phyloP scores from a whole-genome alignment of 2,113 vertebrate genomes.

The Lepisosteus oculatus region DNA sequence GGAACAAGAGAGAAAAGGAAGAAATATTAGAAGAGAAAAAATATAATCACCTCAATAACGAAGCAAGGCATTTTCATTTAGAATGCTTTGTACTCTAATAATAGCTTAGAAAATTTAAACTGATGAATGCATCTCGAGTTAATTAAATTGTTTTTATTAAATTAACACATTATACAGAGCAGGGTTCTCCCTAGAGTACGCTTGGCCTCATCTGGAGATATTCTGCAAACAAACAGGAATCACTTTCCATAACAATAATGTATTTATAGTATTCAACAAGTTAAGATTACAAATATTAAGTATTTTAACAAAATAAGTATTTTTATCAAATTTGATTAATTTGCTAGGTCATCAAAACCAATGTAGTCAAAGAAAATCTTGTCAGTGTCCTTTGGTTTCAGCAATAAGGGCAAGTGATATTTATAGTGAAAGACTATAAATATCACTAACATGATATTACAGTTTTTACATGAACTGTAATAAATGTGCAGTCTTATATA shows the following conservation, averaged over 20 bases:
- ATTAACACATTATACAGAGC: conserved; percentile 75
- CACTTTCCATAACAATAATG: neutral
- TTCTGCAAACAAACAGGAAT: conserved; percentile 56
- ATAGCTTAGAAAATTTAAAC: conserved; percentile 66
- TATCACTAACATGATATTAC: too few species aligned
- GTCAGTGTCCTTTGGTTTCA: too few species aligned
- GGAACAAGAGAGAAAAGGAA: conserved; percentile 38
- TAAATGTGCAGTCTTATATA: too few species aligned
- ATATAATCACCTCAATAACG: conserved; percentile 65
- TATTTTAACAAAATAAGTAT: too few species aligned
- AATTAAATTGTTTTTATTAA: conserved; percentile 79
- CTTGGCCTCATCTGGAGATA: conserved; percentile 64
- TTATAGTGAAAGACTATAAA: too few species aligned
- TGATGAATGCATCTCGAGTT: conserved; percentile 73
- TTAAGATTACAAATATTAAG: too few species aligned
- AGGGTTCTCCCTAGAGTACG: conserved; percentile 61
- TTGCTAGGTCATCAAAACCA: too few species aligned
- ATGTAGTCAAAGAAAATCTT: too few species aligned
- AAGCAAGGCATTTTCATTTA: conserved; percentile 72
- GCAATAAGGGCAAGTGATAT: too few species aligned
- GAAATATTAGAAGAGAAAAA: conserved; percentile 48
- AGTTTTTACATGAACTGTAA: too few species aligned
- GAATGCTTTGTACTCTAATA: conserved; percentile 27
- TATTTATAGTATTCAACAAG: neutral
- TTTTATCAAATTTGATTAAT: too few species aligned